Percentiles rank a stretch among this genome's conserved stretches.
These are phyloP conservation scores for Idris sp. DNA, from an alignment of 1,140 invertebrate species.

Conservation along the genomic window DNA sequence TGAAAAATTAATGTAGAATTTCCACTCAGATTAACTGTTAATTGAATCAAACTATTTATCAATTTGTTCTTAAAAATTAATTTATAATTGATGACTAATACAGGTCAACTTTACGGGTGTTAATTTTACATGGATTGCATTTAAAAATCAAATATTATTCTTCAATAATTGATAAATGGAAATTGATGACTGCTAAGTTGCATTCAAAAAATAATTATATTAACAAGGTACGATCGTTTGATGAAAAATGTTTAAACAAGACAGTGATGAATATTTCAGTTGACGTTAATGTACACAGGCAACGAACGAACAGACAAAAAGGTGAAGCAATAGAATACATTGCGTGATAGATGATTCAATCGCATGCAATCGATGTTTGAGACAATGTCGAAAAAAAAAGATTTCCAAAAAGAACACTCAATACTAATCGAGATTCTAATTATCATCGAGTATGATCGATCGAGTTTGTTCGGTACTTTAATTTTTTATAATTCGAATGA, in stretches of 20 bases:
- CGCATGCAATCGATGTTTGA: conserved; percentile 30
- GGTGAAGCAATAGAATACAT: conserved; percentile 42
- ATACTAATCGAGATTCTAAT: conserved; percentile 6
- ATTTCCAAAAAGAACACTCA: conserved; percentile 5
- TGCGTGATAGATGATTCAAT: conserved; percentile 53
- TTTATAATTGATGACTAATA: no score
- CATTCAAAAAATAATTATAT: conserved; percentile 34
- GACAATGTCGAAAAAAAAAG: conserved; percentile 35
- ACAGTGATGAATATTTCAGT: conserved; percentile 55
- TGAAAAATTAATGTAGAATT: no score
- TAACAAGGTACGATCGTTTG: conserved; percentile 25
- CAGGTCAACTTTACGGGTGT: no score
- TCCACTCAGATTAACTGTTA: no score
- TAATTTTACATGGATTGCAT: no score
- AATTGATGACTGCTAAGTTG: conserved; percentile 4
- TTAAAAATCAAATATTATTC: conserved; percentile 14
- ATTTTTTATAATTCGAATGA: no score
- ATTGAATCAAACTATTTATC: no score
- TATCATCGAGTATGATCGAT: conserved; percentile 38
- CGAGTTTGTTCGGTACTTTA: conserved; percentile 2
- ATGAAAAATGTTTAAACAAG: conserved; percentile 53
- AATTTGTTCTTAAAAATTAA: no score
- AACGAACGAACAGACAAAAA: conserved; percentile 37
- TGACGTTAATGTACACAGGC: conserved; percentile 49
- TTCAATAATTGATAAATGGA: conserved; percentile 25